phyloP scores from a whole-genome alignment of 2,888 invertebrate species.

The Xiphydria camelus region DNA sequence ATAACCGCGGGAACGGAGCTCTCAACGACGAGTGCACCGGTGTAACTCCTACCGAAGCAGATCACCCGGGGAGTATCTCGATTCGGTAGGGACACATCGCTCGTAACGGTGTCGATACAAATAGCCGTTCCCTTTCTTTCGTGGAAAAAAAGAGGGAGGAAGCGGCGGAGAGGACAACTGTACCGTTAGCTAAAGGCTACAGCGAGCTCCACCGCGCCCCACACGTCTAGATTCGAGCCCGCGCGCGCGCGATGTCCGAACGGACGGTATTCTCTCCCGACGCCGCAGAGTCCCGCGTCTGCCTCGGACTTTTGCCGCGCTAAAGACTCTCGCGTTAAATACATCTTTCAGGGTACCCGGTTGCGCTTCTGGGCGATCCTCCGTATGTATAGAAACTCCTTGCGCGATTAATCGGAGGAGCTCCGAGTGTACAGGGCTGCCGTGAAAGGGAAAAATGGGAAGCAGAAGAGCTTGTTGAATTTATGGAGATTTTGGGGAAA shows the following conservation, averaged over 20 bases:
- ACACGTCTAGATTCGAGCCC: conserved; percentile 27
- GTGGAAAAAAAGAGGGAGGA: no score
- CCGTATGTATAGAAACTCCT: no score
- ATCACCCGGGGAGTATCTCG: no score
- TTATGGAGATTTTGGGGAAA: no score
- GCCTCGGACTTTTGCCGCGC: conserved; percentile 14
- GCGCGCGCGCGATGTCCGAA: conserved; percentile 26
- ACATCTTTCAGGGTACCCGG: conserved; percentile 22
- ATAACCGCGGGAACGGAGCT: no score
- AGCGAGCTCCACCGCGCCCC: conserved; percentile 15
- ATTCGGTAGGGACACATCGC: no score
- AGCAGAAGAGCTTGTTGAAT: no score
- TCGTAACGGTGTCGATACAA: conserved; percentile 20
- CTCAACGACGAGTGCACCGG: no score
- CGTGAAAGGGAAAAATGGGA: no score
- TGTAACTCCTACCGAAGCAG: no score
- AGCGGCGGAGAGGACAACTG: conserved; percentile 13
- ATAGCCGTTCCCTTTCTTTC: conserved; percentile 27
- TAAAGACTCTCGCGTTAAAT: conserved; percentile 19
- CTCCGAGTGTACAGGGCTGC: no score
- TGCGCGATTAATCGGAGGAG: no score
- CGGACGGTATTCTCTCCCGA: conserved; percentile 27
- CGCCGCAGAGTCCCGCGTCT: conserved; percentile 18
- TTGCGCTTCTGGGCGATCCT: conserved; percentile 14
- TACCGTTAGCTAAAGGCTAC: conserved; percentile 30